Base-by-base conservation (phyloP, 2,888 invertebrate species). In the Leptinotarsa peninsularis region DNA sequence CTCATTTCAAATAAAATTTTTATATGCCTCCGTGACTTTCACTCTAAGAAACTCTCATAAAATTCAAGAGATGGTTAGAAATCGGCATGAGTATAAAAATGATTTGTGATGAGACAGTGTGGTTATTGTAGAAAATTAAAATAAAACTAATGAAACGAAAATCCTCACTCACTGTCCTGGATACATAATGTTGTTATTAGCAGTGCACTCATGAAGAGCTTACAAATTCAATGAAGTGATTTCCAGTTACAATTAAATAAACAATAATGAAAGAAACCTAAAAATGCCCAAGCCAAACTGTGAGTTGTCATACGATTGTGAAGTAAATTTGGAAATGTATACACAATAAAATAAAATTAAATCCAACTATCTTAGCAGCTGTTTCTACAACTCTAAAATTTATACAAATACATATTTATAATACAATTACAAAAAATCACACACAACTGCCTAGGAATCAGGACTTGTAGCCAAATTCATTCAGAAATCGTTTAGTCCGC, bases 341-440 rank as follows among this genome's bases (percentile, higher is more conserved):
- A 60, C 60, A 21, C 27, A 23, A 33, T 15, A 63, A 7, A 27
- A 43, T 63, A 18, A 33, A 63, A 63, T 17, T 63, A 63, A 33
- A 63, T 27, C 2, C 43, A n/a, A 63, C 17, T n/a, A 63, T 63
- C 18, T 17, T 27, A 63, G n/a, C 63, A 63, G 63, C 63, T 15
- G 63, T 63, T 63, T 63, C 33, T 33, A 63, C 43, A 63, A 21
- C 21, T 23, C 23, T 60, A 60, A 21, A 60, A 63, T 63, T n/a
- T 33, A 63, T 43, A 63, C 43, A 63, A 33, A 5, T 63, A 63
- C 63, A 63, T 33, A 33, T 63, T 33, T 63, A 63, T 33, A 33
- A 63, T 43, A 63, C 27, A 60, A 23, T 60, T 60, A 63, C 63
- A 33, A 63, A 63, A 33, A 43, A 63, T 63, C 17, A 63, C 43